A percentile compares a stretch with the other conserved stretches of the same genome.
phyloP scores from a whole-genome alignment of 2,888 invertebrate species.

The Himalopsyche kuldschensis region DNA sequence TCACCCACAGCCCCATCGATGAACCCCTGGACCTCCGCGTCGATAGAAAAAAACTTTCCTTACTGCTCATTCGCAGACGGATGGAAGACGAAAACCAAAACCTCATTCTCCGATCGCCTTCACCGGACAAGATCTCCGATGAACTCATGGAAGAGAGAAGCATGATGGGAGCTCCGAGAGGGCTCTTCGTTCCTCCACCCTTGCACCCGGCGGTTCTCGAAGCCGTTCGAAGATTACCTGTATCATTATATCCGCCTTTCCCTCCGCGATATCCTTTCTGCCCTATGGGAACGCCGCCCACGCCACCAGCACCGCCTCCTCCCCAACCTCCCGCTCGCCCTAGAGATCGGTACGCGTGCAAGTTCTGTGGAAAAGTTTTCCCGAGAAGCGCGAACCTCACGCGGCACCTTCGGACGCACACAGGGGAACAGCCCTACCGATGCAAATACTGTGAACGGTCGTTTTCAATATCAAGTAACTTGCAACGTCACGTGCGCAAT shows the following conservation, averaged over 20 bases:
- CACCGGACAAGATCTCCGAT: conserved; percentile 49
- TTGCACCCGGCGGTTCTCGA: conserved; percentile 59
- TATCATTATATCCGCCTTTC: conserved; percentile 56
- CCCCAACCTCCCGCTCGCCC: conserved; percentile 55
- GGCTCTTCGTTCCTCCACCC: conserved; percentile 58
- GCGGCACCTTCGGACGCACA: conserved; percentile 94
- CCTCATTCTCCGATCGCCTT: conserved; percentile 66
- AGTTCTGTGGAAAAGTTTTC: conserved; percentile 96
- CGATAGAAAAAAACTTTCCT: conserved; percentile 73
- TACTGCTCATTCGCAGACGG: conserved; percentile 53
- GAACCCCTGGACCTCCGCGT: conserved; percentile 88
- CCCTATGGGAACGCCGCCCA: conserved; percentile 54
- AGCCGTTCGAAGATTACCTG: conserved; percentile 54
- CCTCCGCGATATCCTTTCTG: conserved; percentile 55
- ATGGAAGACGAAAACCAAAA: conserved; percentile 87
- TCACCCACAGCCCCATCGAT: conserved; percentile 54
- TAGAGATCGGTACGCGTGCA: conserved; percentile 93
- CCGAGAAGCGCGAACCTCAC: conserved; percentile 97
- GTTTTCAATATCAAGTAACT: conserved; percentile 97
- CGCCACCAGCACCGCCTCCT: conserved; percentile 53
- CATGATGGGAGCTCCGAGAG: conserved; percentile 48
- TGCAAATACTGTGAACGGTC: conserved; percentile 98
- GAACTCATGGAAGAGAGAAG: conserved; percentile 44
- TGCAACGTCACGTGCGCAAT: conserved; percentile 97
- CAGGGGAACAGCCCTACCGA: conserved; percentile 96